These are phyloP conservation scores for Kryptolebias ocellatus DNA, from an alignment of 2,797 vertebrate species.

Conservation along the genomic window DNA sequence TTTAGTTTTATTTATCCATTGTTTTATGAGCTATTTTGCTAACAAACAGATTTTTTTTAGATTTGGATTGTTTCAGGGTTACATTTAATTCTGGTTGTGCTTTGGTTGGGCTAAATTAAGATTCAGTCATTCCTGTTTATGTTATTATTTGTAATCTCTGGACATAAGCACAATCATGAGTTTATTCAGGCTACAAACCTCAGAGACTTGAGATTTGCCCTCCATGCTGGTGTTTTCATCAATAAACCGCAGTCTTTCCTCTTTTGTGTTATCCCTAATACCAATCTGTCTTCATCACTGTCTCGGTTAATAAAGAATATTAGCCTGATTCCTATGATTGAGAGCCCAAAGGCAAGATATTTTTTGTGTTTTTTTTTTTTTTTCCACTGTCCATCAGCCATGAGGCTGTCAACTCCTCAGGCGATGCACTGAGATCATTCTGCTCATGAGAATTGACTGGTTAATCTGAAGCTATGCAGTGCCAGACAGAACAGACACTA, in stretches of 20 bases:
- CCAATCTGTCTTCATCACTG: conserved; percentile 48
- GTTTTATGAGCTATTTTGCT: no score
- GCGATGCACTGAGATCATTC: conserved; percentile 63
- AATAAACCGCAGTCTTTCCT: conserved; percentile 44
- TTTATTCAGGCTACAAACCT: conserved; percentile 24
- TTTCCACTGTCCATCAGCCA: conserved; percentile 49
- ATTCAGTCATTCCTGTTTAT: conserved; percentile 1
- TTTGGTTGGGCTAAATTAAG: conserved; percentile 8
- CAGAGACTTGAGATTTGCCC: conserved; percentile 5
- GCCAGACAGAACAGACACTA: conserved; percentile 50
- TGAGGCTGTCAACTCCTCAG: conserved; percentile 64
- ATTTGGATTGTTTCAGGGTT: not conserved
- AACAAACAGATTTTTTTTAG: not conserved
- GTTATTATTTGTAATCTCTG: conserved; percentile 11
- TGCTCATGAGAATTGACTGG: conserved; percentile 70
- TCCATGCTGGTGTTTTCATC: conserved; percentile 31
- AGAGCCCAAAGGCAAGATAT: conserved; percentile 48
- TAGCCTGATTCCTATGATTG: conserved; percentile 56
- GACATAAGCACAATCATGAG: conserved; percentile 10
- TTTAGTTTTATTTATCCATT: no score
- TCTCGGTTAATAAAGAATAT: conserved; percentile 55
- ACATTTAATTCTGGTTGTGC: not conserved
- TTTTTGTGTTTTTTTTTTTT: not conserved
- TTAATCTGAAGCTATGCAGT: conserved; percentile 68
- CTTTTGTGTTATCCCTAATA: conserved; percentile 30